Evolutionary conservation across 2,888 invertebrate genomes (phyloP).

Genomic region (Hydroisotoma schaefferi): DNA sequence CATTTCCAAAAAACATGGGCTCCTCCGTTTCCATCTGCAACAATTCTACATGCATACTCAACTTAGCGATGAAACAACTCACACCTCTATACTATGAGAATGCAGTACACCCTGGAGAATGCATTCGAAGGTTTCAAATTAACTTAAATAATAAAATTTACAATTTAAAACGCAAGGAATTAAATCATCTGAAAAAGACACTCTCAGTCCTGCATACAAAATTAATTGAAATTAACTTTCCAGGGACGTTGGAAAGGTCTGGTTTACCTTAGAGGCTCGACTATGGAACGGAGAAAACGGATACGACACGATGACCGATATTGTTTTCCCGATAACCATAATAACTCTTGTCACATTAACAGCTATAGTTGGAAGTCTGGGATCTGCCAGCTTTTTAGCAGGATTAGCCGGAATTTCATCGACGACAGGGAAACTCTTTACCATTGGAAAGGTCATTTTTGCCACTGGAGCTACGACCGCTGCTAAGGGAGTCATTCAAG

Average conservation of each 20-base stretch:
- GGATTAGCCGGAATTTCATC: constrained; percentile 1
- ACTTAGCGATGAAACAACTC: constrained; percentile 33
- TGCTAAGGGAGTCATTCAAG: constrained; percentile 1
- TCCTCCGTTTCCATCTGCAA: constrained; percentile 34
- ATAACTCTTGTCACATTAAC: constrained; percentile 30
- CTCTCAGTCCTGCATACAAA: too few species aligned
- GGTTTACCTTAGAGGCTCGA: constrained; percentile 34
- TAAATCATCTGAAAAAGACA: too few species aligned
- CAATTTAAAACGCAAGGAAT: too few species aligned
- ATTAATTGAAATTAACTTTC: too few species aligned
- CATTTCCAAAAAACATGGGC: constrained; percentile 35
- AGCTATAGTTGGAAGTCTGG: not conserved
- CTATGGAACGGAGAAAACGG: constrained; percentile 40
- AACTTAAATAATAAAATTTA: not conserved
- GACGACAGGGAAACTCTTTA: constrained; percentile 3
- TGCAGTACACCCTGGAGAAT: constrained; percentile 32
- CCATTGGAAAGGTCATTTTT: constrained; percentile 8
- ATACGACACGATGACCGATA: constrained; percentile 35
- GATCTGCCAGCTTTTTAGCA: not conserved
- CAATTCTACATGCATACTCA: constrained; percentile 36
- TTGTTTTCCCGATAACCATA: constrained; percentile 37
- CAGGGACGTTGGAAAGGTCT: constrained; percentile 37
- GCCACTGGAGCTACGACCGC: constrained; percentile 6
- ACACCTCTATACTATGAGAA: constrained; percentile 40
- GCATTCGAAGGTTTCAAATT: constrained; percentile 24